Base-by-base conservation (phyloP, 2,797 vertebrate genomes). In the Coendou prehensilis region DNA sequence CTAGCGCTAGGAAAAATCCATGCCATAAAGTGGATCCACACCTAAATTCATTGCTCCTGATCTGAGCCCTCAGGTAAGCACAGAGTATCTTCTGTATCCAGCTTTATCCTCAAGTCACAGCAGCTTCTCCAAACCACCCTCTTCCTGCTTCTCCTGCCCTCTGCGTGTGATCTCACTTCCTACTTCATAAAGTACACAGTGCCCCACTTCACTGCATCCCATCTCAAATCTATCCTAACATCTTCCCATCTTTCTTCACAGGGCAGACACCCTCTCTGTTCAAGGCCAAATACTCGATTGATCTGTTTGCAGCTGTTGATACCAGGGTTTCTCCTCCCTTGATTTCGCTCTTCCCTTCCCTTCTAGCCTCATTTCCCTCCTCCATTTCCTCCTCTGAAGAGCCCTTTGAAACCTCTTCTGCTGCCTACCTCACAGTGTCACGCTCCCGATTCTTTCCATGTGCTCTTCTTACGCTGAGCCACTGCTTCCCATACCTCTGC, bases 111-210 rank as follows among this genome's bases (percentile, higher is more conserved):
- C 33, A 52, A 57, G 7, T 75, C 17, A 47, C 15, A 33, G 41
- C 18, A 88, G 73, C 78, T 85, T 86, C 93, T 95, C 61, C 30
- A 6, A 94, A 61, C 30, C 22, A 85, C 28, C 26, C 52, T 89
- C 33, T 41, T 78, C 59, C 57, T 50, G 75, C 54, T 82, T 57
- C 64, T 64, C 63, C 45, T 57, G 45, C 33, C 15, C 76, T 75
- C 63, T 52, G 41, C 28, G 41, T 1, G 1, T 41, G 75, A 75
- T 33, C 69, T 71, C 17, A 33, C 23, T 82, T 87, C 59, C 87
- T 82, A 20, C 33, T 59, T 86, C 45, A 85, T 10, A 59, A 83
- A 50, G 30, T 50, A 23, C 30, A 52, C 80, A 80, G 41, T 45
- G 2, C 33, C 20, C 2, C 13, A 69, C 1, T 4, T 67, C 28